Conservation (phyloP, 2,888 invertebrate genomes). For the Polyploca ridens region DNA sequence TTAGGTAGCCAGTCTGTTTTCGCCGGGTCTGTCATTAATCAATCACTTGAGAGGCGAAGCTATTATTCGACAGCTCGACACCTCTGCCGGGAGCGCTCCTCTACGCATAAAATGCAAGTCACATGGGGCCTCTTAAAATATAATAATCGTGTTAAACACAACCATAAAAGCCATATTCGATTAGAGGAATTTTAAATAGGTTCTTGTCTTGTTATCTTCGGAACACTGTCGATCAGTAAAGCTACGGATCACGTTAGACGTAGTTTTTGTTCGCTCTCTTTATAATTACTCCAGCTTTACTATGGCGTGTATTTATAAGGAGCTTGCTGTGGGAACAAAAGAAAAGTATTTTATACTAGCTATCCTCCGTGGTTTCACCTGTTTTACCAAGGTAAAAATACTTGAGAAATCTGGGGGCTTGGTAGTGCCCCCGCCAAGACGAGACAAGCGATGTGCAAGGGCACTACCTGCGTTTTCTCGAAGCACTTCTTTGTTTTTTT, state of each 20-base stretch:
- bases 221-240: slow-evolving; percentile 65
- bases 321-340: slow-evolving; percentile 28
- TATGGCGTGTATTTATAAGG: slow-evolving; percentile 43
- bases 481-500: too few relatives aligned
- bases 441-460: too few relatives aligned
- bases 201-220: slow-evolving; percentile 76
- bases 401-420: too few relatives aligned
- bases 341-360: neutral
- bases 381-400: too few relatives aligned
- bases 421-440: too few relatives aligned
- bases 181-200: slow-evolving; percentile 78
- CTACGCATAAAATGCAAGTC: slow-evolving; percentile 76
- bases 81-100: slow-evolving; percentile 60
- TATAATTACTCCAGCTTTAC: slow-evolving; percentile 62
- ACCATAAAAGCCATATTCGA: slow-evolving; percentile 82
- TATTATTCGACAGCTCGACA: slow-evolving; percentile 79
- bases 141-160: slow-evolving; percentile 84
- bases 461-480: too few relatives aligned
- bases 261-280: slow-evolving; percentile 63
- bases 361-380: too few relatives aligned
- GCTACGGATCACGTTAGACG: slow-evolving; percentile 58
- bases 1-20: slow-evolving; percentile 77
- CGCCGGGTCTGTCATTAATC: slow-evolving; percentile 79
- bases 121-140: slow-evolving; percentile 80
- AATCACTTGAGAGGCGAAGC: slow-evolving; percentile 69